Base-by-base conservation (phyloP, 2,797 vertebrate species). In the Falco berigora region DNA sequence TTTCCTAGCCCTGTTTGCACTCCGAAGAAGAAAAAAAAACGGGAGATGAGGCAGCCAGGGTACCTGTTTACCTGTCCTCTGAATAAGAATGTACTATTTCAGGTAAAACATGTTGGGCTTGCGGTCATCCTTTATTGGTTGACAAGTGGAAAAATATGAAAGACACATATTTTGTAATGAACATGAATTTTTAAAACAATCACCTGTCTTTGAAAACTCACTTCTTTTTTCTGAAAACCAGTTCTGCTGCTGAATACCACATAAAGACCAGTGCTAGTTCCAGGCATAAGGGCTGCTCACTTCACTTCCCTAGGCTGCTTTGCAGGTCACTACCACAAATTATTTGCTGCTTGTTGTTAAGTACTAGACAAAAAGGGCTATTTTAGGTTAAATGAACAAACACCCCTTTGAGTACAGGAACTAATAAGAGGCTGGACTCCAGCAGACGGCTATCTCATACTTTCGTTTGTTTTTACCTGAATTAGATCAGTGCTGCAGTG, bases 401-500 rank as follows among this genome's bases (percentile, higher is more conserved):
- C 11, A 30, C 5, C 6, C 50, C 34, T 73, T 25, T 19, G 46
- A 90, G 32, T 18, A 62, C 8, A 49, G 46, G 46, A 64, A 68
- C 19, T n/a, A n/a, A 64, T 12, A 73, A 61, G 49, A 64, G 46
- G 4, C 86, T 90, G 76, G 53, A 19, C 55, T 86, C 56, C 76
- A 46, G 53, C 88, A 72, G 88, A 40, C 0, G 0, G 50, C 83
- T 78, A 34, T 86, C 88, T 66, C 42, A 38, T 3, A 79, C 42
- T 94, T 94, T 86, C 36, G 64, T 91, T 92, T 96, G 79, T 80
- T 95, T 95, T 94, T 59, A 95, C 93, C 93, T 92, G 76, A 92
- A 66, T 81, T 86, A 94, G 62, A 78, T 96, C 68, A 75, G 73
- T 73, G 53, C 86, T n/a, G 76, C 69, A 53, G 61, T 8, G 38